Percentiles rank a stretch among this genome's conserved stretches.
phyloP scores from a whole-genome alignment of 2,113 vertebrate genomes.

The Rhabdomys dilectus region DNA sequence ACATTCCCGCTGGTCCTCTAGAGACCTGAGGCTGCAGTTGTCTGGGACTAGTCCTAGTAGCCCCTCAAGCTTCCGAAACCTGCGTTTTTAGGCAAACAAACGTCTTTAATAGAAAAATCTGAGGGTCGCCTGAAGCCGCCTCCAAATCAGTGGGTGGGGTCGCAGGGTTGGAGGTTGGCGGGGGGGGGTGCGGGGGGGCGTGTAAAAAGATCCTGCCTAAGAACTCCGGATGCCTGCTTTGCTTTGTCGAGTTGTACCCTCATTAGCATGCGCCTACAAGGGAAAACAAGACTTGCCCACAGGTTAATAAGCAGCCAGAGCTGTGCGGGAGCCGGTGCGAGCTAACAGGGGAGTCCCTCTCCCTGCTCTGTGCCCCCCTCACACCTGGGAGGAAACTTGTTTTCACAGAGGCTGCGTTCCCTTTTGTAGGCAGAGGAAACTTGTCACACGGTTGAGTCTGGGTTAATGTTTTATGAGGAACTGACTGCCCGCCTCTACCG shows the following conservation, averaged over 20 bases:
- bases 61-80: neutral
- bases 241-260: slow-evolving; percentile 77
- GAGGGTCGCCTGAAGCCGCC: neutral
- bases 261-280: slow-evolving; percentile 75
- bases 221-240: slow-evolving; percentile 40
- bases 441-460: slow-evolving; percentile 29
- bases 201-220: neutral
- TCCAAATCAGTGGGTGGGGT: neutral
- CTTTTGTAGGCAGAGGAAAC: slow-evolving; percentile 56
- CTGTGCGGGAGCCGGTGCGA: neutral
- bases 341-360: slow-evolving; percentile 67
- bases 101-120: neutral
- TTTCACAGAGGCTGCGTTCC: slow-evolving; percentile 77
- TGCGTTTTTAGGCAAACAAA: neutral
- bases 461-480: slow-evolving; percentile 82
- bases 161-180: neutral
- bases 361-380: neutral
- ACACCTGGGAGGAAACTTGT: slow-evolving; percentile 60
- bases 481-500: slow-evolving; percentile 71
- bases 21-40: neutral
- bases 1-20: rapidly evolving
- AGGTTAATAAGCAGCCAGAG: slow-evolving; percentile 86
- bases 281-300: slow-evolving; percentile 67
- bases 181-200: neutral
- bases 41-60: neutral